Evolutionary conservation across 2,888 invertebrate species (phyloP).

Genomic region (Polymixis flavicincta): DNA sequence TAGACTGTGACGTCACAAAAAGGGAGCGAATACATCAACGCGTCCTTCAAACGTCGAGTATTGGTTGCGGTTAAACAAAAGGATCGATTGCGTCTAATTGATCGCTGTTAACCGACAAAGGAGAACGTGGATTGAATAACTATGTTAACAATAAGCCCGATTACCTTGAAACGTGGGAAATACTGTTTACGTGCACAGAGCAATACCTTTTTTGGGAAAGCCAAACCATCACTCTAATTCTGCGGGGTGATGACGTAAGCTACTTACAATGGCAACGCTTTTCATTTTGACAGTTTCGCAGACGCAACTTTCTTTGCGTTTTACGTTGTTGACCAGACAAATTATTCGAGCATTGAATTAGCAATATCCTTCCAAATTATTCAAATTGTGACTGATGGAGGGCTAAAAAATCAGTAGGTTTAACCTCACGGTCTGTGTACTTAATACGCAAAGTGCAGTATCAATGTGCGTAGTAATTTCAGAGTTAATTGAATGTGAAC

Average conservation of each 20-base stretch:
- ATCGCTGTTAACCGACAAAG: constrained; percentile 4
- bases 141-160: constrained; percentile 4
- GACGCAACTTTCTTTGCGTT: not conserved
- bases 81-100: constrained; percentile 39
- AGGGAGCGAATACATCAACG: constrained; percentile 21
- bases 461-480: constrained; percentile 12
- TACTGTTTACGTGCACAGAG: not conserved
- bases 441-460: too few relatives aligned
- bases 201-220: not conserved
- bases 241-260: not conserved
- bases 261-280: not conserved
- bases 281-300: not conserved
- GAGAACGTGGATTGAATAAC: constrained; percentile 27
- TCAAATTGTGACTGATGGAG: too few relatives aligned
- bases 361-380: not conserved
- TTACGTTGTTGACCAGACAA: not conserved
- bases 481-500: constrained; percentile 39
- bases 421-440: too few relatives aligned
- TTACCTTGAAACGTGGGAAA: constrained; percentile 7
- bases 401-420: too few relatives aligned
- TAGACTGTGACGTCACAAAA: constrained; percentile 16
- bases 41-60: constrained; percentile 23
- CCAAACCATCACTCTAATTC: not conserved
- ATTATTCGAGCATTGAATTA: not conserved
- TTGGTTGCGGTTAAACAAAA: constrained; percentile 16